phyloP scores from a whole-genome alignment of 1,140 invertebrate species.

The Aphis gossypii region DNA sequence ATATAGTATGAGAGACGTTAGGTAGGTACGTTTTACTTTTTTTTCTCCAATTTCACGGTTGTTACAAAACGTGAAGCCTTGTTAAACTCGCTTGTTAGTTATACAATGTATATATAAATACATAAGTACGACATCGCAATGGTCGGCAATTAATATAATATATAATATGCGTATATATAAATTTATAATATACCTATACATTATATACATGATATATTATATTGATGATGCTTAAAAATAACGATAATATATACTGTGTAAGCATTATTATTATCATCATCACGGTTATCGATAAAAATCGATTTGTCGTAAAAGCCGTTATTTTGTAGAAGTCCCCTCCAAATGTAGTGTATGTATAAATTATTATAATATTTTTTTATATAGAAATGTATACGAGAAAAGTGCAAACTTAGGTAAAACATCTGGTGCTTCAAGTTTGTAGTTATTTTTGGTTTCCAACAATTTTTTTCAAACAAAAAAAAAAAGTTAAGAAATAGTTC shows the following conservation, averaged over 20 bases:
- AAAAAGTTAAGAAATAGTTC: background rate
- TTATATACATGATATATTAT: background rate
- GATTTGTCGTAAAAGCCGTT: constrained; percentile 9
- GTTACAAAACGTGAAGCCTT: background rate
- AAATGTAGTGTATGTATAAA: background rate
- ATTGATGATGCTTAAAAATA: constrained; percentile 10
- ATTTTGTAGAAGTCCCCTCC: background rate
- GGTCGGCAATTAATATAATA: background rate
- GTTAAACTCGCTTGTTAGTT: background rate
- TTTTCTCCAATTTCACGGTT: constrained; percentile 36
- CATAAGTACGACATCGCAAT: background rate
- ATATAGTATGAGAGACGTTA: background rate
- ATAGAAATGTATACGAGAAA: background rate
- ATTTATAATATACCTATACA: background rate
- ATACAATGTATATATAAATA: background rate
- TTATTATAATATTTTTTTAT: background rate
- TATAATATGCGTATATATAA: background rate
- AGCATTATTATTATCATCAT: background rate
- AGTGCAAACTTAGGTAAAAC: background rate
- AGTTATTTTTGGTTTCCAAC: constrained; percentile 4
- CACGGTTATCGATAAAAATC: constrained; percentile 4
- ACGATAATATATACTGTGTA: background rate
- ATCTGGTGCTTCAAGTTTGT: background rate
- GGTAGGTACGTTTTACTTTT: background rate
- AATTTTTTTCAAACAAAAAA: background rate